A percentile compares a stretch with the other conserved stretches of the same genome.
Conservation (phyloP, 1,140 invertebrate species). For the Cheumatopsyche charites region DNA sequence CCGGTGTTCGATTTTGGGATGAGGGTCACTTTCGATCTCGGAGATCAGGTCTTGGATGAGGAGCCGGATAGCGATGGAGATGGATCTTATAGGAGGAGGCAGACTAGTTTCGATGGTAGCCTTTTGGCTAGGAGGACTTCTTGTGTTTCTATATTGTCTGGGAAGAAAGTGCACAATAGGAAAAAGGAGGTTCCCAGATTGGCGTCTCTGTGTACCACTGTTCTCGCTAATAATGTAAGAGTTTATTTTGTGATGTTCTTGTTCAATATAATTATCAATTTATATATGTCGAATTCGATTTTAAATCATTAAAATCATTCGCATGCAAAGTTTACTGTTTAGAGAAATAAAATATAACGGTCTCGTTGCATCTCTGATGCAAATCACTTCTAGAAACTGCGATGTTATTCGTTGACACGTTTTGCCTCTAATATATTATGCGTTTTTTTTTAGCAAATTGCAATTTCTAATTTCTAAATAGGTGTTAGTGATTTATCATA, state of each 20-base stretch:
- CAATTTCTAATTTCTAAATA: too few species aligned
- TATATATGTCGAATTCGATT: too few species aligned
- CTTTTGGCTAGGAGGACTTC: slow-evolving; percentile 25
- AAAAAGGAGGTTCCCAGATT: slow-evolving; percentile 37
- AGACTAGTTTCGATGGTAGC: slow-evolving; percentile 32
- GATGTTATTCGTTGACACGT: too few species aligned
- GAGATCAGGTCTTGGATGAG: slow-evolving; percentile 30
- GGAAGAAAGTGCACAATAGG: slow-evolving; percentile 41
- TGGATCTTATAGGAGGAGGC: slow-evolving; percentile 44
- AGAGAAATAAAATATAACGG: too few species aligned
- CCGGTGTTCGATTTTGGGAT: slow-evolving; percentile 34
- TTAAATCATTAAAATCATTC: too few species aligned
- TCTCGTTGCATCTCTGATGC: too few species aligned
- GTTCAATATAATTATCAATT: background rate
- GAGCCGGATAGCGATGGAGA: slow-evolving; percentile 42
- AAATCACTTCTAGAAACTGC: too few species aligned
- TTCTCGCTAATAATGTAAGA: slow-evolving; percentile 47
- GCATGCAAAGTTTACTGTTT: too few species aligned
- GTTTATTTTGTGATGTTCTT: too few species aligned
- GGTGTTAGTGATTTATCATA: too few species aligned
- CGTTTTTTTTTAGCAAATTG: too few species aligned
- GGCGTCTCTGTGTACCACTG: slow-evolving; percentile 44
- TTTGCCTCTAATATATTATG: too few species aligned
- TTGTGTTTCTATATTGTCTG: slow-evolving; percentile 40
- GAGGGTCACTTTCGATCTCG: slow-evolving; percentile 47